These are phyloP conservation scores for Ephydatia muelleri DNA, from an alignment of 37 sponge, comb jelly and placozoan genomes.

Conservation along the genomic window DNA sequence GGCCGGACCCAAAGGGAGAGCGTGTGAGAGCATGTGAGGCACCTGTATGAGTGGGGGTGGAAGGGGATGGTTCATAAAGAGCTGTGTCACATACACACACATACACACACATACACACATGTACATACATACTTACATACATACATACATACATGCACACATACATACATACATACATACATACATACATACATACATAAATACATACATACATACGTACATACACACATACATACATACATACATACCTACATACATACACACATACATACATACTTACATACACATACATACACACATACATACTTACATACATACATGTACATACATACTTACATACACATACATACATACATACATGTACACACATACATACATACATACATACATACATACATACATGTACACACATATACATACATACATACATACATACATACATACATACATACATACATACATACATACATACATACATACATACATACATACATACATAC, in stretches of 20 bases:
- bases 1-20: slow-evolving; percentile 15
- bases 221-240: slow-evolving; percentile 13
- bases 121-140: slow-evolving; percentile 1
- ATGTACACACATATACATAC: not conserved
- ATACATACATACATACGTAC: slow-evolving; percentile 19
- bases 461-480: too few relatives aligned
- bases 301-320: not conserved
- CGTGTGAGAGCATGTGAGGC: slow-evolving; percentile 3
- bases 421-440: too few relatives aligned
- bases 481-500: too few relatives aligned
- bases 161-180: slow-evolving; percentile 5
- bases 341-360: not conserved
- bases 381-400: slow-evolving; percentile 17
- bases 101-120: slow-evolving; percentile 30
- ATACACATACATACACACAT: too few relatives aligned
- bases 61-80: not conserved
- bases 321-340: not conserved
- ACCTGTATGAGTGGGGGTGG: slow-evolving; percentile 27
- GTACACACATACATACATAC: slow-evolving; percentile 11
- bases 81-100: slow-evolving; percentile 4
- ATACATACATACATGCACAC: too few relatives aligned
- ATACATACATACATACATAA: slow-evolving; percentile 24
- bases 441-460: too few relatives aligned
- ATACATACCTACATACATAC: not conserved
- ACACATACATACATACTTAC: not conserved